Evolutionary conservation across 2,888 invertebrate genomes (phyloP).

Genomic region (Aleiodes leptofemur): DNA sequence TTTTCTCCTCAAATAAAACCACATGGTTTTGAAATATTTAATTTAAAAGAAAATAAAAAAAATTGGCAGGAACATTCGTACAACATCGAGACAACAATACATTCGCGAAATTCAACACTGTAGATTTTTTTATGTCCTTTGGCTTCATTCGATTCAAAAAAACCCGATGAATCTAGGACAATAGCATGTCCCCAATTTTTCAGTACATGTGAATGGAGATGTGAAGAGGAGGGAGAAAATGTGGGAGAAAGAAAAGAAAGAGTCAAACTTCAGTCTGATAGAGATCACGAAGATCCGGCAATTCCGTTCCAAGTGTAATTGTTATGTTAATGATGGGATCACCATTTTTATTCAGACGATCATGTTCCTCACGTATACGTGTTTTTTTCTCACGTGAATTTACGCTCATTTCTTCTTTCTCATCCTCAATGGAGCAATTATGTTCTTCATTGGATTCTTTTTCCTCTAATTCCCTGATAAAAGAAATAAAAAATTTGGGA

Average conservation of each 20-base stretch:
- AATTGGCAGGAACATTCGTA: too few species aligned
- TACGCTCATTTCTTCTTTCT: neutral
- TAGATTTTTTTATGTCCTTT: too few species aligned
- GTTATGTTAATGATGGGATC: conserved; percentile 54
- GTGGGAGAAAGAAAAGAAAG: neutral
- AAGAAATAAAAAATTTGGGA: neutral
- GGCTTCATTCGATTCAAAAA: too few species aligned
- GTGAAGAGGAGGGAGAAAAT: too few species aligned
- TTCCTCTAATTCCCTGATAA: conserved; percentile 12
- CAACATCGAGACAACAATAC: too few species aligned
- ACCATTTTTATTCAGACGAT: conserved; percentile 47
- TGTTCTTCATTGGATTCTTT: neutral
- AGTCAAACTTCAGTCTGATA: conserved; percentile 51
- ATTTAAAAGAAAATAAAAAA: too few species aligned
- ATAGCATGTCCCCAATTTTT: too few species aligned
- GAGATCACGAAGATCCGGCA: conserved; percentile 48
- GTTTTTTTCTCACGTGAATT: conserved; percentile 47
- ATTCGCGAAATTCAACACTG: too few species aligned
- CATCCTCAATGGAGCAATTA: conserved; percentile 2
- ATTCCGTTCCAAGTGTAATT: conserved; percentile 45
- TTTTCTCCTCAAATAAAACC: too few species aligned
- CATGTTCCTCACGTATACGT: conserved; percentile 52
- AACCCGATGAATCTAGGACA: too few species aligned
- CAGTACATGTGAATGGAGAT: too few species aligned
- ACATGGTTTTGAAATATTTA: too few species aligned